Base-by-base conservation (phyloP, 2,797 vertebrate genomes). In the Coendou prehensilis region DNA sequence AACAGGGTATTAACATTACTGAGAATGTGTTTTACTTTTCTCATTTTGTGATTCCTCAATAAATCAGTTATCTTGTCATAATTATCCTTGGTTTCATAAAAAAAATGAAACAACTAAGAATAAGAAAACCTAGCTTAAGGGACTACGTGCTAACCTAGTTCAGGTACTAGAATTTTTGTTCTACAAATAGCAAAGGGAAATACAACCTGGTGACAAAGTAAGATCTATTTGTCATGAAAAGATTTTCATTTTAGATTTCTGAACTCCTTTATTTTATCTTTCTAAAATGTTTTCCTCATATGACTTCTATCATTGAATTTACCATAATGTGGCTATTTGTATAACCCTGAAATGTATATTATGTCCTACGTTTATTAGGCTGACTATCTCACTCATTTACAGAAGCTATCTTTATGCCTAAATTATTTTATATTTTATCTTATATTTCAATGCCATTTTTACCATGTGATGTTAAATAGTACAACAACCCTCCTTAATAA, bases 401-500 rank as follows among this genome's bases (percentile, higher is more conserved):
- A 63, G 26, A 69, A 83, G 45, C 47, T 9, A n/a, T 15, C 78
- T 50, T 96, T 87, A 85, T 63, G 84, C 61, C 50, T 80, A 5
- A 50, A 94, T 89, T 76, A 78, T 54, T 78, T 81, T 89, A 33
- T 64, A 37, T 82, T 6, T 57, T 13, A 20, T 64, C 63, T 87
- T 80, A 33, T 71, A 41, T 87, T 89, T 61, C 54, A 57, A 75
- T 33, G 26, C 54, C 37, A 57, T 33, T 93, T 97, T 97, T 76
- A 71, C 57, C 83, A 79, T 28, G 1, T 89, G 41, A 37, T 93
- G 54, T 97, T 97, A 97, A 98, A 93, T 88, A 95, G 54, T 59
- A 50, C n/a, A 93, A 94, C 26, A 96, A 92, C 2, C 0, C 86
- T 78, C 45, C 18, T 67, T 93, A 94, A 88, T 97, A 52, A 97